Evolutionary conservation across 2,797 vertebrate genomes (phyloP).

Genomic region (Prunella strophiata): DNA sequence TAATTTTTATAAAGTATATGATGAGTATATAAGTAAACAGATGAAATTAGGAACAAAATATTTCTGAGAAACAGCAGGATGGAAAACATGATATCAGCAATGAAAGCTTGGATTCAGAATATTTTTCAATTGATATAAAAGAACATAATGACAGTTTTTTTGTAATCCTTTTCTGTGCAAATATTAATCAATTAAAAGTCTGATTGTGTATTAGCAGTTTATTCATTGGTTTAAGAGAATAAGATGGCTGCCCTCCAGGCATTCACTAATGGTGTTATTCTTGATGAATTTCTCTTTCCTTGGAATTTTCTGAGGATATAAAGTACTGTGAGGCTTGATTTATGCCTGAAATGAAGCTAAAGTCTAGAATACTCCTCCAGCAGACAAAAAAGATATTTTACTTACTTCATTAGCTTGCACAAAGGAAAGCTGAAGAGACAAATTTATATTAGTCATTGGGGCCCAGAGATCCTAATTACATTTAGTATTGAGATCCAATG

Average conservation of each 20-base stretch:
- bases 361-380: conserved; percentile 72
- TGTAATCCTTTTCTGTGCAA: conserved; percentile 63
- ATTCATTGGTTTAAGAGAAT: conserved; percentile 78
- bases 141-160: conserved; percentile 73
- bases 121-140: conserved; percentile 74
- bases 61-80: conserved; percentile 13
- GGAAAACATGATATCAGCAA: conserved; percentile 66
- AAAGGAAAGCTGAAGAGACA: conserved; percentile 26
- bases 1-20: neutral
- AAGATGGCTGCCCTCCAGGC: conserved; percentile 82
- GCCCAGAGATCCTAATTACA: conserved; percentile 51
- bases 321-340: conserved; percentile 81
- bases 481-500: conserved; percentile 48
- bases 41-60: conserved; percentile 5
- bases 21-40: neutral
- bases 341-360: conserved; percentile 80
- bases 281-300: conserved; percentile 84
- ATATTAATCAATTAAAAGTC: conserved; percentile 69
- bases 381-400: conserved; percentile 64
- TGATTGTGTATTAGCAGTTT: conserved; percentile 76
- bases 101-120: conserved; percentile 8
- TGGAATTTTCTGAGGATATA: conserved; percentile 80
- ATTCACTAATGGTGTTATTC: conserved; percentile 82
- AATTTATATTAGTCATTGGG: conserved; percentile 44
- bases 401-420: conserved; percentile 65